These are phyloP conservation scores for Drosophila pectinifera DNA, from an alignment of 1,140 invertebrate genomes.

Conservation along the genomic window DNA sequence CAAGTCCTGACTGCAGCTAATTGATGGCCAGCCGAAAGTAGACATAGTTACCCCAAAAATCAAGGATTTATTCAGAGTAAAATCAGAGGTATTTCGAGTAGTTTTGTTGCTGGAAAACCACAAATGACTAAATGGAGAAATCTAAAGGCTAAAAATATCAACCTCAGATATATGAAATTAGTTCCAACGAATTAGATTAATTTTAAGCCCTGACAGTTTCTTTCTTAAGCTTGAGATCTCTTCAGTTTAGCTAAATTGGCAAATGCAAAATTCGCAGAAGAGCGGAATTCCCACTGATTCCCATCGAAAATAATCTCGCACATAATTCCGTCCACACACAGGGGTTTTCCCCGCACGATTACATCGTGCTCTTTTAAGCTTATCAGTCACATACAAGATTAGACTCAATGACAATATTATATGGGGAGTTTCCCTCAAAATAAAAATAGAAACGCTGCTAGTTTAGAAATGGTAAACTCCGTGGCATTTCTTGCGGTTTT, in stretches of 20 bases:
- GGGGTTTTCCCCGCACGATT: conserved; percentile 1
- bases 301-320: neutral
- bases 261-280: conserved; percentile 4
- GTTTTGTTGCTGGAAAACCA: neutral
- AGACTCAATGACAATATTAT: neutral
- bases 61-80: neutral
- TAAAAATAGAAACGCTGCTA: neutral
- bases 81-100: conserved; percentile 1
- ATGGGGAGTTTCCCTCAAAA: conserved; percentile 1
- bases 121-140: neutral
- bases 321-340: neutral
- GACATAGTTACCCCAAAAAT: neutral
- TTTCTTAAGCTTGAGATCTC: neutral
- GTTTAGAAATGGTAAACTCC: conserved; percentile 14
- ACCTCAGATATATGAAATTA: neutral
- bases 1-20: conserved; percentile 33
- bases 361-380: conserved; percentile 1
- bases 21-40: conserved; percentile 30
- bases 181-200: conserved; percentile 4
- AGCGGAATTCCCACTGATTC: neutral
- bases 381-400: conserved; percentile 12
- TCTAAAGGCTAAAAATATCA: neutral
- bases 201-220: neutral
- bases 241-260: neutral
- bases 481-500: conserved; percentile 3